Evolutionary conservation across 2,797 vertebrate species (phyloP).

Genomic region (Pangasius djambal): DNA sequence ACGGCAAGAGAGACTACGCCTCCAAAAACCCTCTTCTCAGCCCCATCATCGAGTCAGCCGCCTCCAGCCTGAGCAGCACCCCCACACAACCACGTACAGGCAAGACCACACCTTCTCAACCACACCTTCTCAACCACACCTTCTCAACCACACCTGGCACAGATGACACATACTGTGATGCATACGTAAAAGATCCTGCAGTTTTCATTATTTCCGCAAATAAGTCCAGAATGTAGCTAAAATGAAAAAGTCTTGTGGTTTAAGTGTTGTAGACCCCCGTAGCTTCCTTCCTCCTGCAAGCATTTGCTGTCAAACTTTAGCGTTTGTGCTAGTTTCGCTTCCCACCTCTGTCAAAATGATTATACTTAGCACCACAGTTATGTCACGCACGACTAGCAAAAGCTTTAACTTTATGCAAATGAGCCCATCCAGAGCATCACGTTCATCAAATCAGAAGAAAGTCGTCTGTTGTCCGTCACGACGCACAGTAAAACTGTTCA

Average conservation of each 20-base stretch:
- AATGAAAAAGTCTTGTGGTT: too few relatives aligned
- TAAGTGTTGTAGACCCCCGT: background rate
- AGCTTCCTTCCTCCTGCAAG: background rate
- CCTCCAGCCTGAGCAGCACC: constrained; percentile 47
- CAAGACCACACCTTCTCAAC: constrained; percentile 37
- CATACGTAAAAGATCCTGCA: background rate
- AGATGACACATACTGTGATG: too few relatives aligned
- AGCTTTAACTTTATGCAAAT: background rate
- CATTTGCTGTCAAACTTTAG: background rate
- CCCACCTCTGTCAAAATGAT: too few relatives aligned
- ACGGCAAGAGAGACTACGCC: constrained; percentile 72
- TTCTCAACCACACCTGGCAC: background rate
- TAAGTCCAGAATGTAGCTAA: background rate
- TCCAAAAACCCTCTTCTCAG: constrained; percentile 77
- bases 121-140: background rate
- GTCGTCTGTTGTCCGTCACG: background rate
- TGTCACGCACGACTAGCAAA: background rate
- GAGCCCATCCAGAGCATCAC: background rate
- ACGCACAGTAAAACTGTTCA: background rate
- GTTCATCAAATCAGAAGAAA: background rate
- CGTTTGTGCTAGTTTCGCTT: background rate
- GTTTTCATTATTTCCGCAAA: background rate
- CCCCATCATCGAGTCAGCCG: constrained; percentile 71
- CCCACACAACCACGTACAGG: constrained; percentile 20
- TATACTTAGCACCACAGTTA: background rate